Conservation (phyloP, 35 echinoderm and acorn worm genomes). For the Ophiothrix spiculata region DNA sequence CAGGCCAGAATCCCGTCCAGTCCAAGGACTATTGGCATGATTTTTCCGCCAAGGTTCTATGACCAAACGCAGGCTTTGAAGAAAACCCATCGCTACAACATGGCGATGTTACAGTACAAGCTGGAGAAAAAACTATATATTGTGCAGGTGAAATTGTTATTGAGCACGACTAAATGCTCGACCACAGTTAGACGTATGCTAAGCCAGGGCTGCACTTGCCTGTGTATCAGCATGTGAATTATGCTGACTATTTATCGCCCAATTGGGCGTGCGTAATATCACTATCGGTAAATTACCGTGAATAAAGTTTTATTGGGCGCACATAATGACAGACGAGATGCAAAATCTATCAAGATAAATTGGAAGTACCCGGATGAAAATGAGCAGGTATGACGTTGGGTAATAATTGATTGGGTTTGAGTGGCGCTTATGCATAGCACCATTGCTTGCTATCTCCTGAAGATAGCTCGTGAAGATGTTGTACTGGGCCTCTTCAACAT, state of each 20-base stretch:
- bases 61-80: background rate
- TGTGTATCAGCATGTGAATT: background rate
- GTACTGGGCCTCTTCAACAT: too few species aligned
- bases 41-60: conserved; percentile 1
- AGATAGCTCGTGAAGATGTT: too few species aligned
- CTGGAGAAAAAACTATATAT: background rate
- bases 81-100: background rate
- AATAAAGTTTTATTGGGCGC: too few species aligned
- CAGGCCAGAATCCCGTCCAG: background rate
- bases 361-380: background rate
- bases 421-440: too few species aligned
- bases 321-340: too few species aligned
- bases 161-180: background rate
- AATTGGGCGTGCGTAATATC: background rate
- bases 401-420: background rate
- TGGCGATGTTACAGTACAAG: background rate
- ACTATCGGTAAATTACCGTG: too few species aligned
- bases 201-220: background rate
- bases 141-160: background rate
- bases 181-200: background rate
- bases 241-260: background rate
- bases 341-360: background rate
- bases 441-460: too few species aligned
- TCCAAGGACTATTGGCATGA: background rate
- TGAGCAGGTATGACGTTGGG: background rate